These are phyloP conservation scores for Drosophila mimica DNA, from an alignment of 2,888 invertebrate species.

Conservation along the genomic window DNA sequence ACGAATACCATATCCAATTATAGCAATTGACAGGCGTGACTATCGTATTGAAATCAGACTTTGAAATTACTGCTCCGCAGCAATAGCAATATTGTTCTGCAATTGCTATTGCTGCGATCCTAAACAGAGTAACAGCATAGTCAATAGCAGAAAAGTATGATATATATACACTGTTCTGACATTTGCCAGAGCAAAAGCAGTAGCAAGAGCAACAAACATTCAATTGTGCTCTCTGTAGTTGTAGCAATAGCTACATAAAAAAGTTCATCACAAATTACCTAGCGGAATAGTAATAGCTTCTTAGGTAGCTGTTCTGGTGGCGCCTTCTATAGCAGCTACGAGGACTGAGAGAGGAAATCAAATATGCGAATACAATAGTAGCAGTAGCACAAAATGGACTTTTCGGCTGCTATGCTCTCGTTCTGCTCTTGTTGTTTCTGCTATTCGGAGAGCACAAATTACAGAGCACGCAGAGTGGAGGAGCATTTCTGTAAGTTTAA, in stretches of 20 bases:
- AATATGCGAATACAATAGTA: neutral
- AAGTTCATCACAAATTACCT: too few relatives aligned
- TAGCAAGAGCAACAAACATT: neutral
- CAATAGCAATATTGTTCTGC: neutral
- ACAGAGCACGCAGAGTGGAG: neutral
- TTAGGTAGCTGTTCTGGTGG: neutral
- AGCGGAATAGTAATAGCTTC: neutral
- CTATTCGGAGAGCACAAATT: neutral
- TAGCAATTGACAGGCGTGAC: conserved; percentile 1
- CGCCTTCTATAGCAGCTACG: neutral
- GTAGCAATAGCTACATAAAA: too few relatives aligned
- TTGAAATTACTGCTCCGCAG: neutral
- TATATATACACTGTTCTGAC: neutral
- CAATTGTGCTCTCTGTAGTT: neutral
- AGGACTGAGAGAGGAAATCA: neutral
- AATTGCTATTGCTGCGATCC: neutral
- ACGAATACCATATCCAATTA: neutral
- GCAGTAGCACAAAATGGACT: neutral
- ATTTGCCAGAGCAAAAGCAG: neutral
- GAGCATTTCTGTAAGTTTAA: too few relatives aligned
- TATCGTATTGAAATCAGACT: neutral
- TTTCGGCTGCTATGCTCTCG: neutral
- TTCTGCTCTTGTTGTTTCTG: neutral
- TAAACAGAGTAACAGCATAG: neutral
- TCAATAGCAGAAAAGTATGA: neutral